Evolutionary conservation across 37 sponge, comb jelly and placozoan genomes (phyloP), one percentile per base, ranked within the genome.

Genomic region (Lycopodina hypogea): DNA sequence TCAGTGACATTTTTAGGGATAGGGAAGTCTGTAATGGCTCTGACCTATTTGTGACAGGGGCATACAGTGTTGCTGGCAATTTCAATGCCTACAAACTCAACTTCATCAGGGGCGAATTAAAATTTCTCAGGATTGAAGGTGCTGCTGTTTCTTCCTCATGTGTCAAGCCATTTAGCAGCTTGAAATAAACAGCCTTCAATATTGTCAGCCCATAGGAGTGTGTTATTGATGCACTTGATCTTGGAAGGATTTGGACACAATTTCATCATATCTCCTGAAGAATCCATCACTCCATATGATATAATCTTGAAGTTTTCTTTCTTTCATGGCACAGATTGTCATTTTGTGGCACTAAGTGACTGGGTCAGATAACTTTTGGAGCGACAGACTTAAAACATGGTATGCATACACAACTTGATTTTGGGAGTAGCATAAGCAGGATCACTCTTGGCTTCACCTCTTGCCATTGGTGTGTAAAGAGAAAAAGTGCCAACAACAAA

Each of bases 21-120:
- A 7, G 76, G 83, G 67, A 75, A 75, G 48, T 76, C 60, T 21
- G 77, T 19, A 22, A 84, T 84, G 51, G 84, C 84, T 21, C 71
- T 75, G 59, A 84, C 24, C 59, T 75, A 75, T 33, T 74, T 83
- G 34, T 83, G 41, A 75, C 83, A 83, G 0, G 84, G 84, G 53
- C 50, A 15, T 12, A 84, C 84, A 26, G 84, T 77, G 39, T 84
- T 61, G 26, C 37, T 76, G 45, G 77, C 57, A 14, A 84, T 76
- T 57, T 84, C 84, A 52, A 84, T 76, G 39, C 84, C 84, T 39
- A 77, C 84, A 55, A 84, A 76, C 68, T 76, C 84, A 42, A 84
- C 84, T 19, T 76, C 48, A n/a, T 84, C 77, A 32, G 66, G 33
- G 53, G 83, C 83, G 42, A 83, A 83, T 18, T 38, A 14, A 65